Percentiles rank a stretch among this genome's conserved stretches.
Evolutionary conservation across 92 coral and sea anemone species (phyloP).

Genomic region (Plumapathes pennacea): DNA sequence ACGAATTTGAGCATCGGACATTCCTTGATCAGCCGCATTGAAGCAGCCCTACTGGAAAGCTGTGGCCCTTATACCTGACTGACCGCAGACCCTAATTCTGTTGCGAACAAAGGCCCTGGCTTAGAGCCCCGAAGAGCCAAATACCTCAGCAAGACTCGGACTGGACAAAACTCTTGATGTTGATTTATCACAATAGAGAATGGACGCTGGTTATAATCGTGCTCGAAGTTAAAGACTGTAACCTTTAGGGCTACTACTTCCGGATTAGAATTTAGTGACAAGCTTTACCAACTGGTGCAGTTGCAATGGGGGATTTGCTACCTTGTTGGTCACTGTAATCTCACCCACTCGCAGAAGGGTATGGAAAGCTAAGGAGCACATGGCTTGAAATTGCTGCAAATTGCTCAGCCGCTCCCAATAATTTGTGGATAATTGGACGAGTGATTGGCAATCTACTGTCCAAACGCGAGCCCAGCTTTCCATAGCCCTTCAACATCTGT

Average conservation of each 20-base stretch:
- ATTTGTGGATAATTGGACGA: slow-evolving; percentile 33
- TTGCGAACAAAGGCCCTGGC: slow-evolving; percentile 44
- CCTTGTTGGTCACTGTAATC: slow-evolving; percentile 33
- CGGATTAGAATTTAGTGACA: slow-evolving; percentile 13
- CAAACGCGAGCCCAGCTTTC: slow-evolving; percentile 34
- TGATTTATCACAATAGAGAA: slow-evolving; percentile 44
- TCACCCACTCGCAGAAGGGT: slow-evolving; percentile 57
- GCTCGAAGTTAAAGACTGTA: slow-evolving; percentile 52
- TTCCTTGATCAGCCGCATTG: slow-evolving; percentile 65
- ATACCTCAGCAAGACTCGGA: slow-evolving; percentile 44
- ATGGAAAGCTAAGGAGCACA: slow-evolving; percentile 61
- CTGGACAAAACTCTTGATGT: slow-evolving; percentile 43
- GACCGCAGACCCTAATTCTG: slow-evolving; percentile 41
- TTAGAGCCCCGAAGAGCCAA: slow-evolving; percentile 35
- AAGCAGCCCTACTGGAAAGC: too few relatives aligned
- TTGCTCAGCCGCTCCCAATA: slow-evolving; percentile 21
- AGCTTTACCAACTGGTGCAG: slow-evolving; percentile 39
- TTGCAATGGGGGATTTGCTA: slow-evolving; percentile 36
- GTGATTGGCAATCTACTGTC: slow-evolving; percentile 62
- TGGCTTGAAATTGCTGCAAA: slow-evolving; percentile 47
- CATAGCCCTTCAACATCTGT: slow-evolving; percentile 46
- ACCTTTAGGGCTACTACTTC: slow-evolving; percentile 27
- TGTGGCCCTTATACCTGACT: slow-evolving; percentile 47
- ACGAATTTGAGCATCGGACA: slow-evolving; percentile 58
- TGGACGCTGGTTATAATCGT: slow-evolving; percentile 58